phyloP scores from a whole-genome alignment of 2,888 invertebrate species.

The Nephrotoma flavescens region DNA sequence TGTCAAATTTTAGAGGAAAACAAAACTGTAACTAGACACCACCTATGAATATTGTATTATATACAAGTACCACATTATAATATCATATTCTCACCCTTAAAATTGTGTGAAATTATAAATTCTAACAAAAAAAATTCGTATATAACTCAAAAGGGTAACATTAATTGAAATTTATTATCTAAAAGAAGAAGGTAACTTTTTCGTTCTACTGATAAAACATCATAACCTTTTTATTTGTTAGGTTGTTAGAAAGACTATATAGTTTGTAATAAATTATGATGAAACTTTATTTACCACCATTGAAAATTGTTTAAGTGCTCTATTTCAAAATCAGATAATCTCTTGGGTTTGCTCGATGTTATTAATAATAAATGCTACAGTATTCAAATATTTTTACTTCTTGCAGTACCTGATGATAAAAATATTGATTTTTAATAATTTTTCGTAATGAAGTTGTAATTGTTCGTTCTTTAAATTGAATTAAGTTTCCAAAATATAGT shows the following conservation, averaged over 20 bases:
- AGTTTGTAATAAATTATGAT: neutral
- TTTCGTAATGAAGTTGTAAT: too few relatives aligned
- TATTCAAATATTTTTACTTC: neutral
- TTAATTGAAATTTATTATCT: neutral
- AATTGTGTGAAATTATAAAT: neutral
- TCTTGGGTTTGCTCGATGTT: neutral
- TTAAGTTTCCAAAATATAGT: too few relatives aligned
- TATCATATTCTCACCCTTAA: neutral
- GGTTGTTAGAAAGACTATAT: neutral
- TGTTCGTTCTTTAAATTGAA: too few relatives aligned
- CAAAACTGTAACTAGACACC: too few relatives aligned
- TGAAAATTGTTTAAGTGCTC: neutral
- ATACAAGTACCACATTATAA: neutral
- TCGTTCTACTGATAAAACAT: neutral
- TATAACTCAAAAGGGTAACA: neutral
- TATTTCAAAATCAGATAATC: neutral
- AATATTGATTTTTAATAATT: too few relatives aligned
- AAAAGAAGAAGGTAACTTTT: neutral
- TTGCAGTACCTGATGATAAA: too few relatives aligned
- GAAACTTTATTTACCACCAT: neutral
- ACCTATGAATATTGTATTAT: too few relatives aligned
- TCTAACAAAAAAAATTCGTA: neutral
- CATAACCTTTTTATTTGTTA: neutral
- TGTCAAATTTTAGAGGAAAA: neutral
- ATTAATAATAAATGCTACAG: neutral